These are phyloP conservation scores for Microctenopoma steveboyesi DNA, from an alignment of 2,797 vertebrate species.

Conservation along the genomic window DNA sequence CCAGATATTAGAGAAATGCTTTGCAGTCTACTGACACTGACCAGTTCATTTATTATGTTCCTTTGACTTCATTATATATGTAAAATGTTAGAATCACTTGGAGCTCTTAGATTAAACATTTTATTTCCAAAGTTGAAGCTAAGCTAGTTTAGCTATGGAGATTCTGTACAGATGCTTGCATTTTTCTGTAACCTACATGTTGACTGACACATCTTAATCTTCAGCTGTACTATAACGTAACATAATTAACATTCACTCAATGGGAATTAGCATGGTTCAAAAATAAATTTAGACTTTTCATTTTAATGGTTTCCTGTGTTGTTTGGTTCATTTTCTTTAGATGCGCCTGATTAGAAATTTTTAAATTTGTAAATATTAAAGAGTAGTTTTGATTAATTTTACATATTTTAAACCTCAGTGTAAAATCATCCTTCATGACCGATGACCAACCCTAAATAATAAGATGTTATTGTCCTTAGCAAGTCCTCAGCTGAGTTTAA, in stretches of 20 bases:
- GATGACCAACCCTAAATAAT: neutral
- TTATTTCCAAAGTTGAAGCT: neutral
- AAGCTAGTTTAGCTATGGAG: neutral
- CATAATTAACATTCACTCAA: neutral
- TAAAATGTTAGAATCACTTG: neutral
- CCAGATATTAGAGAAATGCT: neutral
- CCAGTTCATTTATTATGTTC: neutral
- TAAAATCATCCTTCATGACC: neutral
- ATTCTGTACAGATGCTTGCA: slow-evolving; percentile 4
- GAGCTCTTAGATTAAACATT: neutral
- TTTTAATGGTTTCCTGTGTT: slow-evolving; percentile 49
- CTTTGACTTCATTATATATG: neutral
- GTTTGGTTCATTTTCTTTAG: slow-evolving; percentile 50
- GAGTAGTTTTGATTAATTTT: neutral
- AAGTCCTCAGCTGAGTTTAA: neutral
- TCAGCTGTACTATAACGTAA: slow-evolving; percentile 25
- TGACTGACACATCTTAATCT: slow-evolving; percentile 2
- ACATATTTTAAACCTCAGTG: neutral
- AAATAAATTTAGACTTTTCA: slow-evolving; percentile 63
- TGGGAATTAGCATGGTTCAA: slow-evolving; percentile 16
- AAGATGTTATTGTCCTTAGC: neutral
- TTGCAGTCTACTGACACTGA: neutral
- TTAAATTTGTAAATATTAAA: too few relatives aligned
- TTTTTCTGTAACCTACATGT: slow-evolving; percentile 47
- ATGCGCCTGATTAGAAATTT: too few relatives aligned